Conservation (phyloP, 2,888 invertebrate species). For the Campoplex capitator region DNA sequence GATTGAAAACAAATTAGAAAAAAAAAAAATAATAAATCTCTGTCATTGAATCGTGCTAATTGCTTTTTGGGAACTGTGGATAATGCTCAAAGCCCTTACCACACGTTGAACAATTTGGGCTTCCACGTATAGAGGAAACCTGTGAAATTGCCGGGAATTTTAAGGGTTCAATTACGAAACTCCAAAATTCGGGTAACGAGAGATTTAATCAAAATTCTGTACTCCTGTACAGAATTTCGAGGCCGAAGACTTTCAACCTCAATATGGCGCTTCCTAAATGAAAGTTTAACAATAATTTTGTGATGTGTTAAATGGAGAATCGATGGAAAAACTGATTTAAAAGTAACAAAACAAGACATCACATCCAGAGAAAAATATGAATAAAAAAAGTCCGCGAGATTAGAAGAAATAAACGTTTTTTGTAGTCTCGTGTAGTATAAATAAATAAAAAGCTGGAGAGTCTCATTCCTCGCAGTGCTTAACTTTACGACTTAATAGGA, state of each 20-base stretch:
- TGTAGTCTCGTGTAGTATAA: background rate
- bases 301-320: too few species aligned
- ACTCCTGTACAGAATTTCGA: background rate
- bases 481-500: slow-evolving; percentile 8
- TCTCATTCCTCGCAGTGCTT: background rate
- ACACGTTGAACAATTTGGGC: background rate
- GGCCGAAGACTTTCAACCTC: background rate
- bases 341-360: background rate
- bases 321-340: background rate
- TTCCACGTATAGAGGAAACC: background rate
- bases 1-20: background rate
- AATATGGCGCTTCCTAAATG: background rate
- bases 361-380: background rate
- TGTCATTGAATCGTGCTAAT: background rate
- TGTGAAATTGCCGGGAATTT: background rate
- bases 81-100: background rate
- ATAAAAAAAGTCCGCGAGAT: background rate
- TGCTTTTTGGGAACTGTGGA: background rate
- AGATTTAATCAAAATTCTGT: background rate
- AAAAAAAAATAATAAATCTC: background rate
- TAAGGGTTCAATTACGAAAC: background rate
- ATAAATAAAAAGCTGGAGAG: background rate
- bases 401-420: slow-evolving; percentile 7
- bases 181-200: background rate
- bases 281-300: too few species aligned